phyloP scores from a whole-genome alignment of 2,113 vertebrate genomes.

The Semnornis frantzii region DNA sequence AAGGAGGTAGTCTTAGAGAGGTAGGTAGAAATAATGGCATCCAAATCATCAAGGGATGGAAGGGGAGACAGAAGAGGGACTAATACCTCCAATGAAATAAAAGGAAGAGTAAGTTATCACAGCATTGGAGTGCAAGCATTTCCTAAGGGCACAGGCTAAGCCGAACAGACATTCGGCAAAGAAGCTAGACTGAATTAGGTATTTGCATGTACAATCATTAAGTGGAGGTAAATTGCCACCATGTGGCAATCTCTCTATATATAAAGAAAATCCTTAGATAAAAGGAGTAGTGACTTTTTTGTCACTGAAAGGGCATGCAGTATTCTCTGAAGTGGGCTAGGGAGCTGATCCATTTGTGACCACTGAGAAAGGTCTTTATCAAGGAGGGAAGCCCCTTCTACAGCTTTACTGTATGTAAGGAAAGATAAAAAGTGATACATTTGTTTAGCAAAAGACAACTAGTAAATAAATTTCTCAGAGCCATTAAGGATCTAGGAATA shows the following conservation, averaged over 20 bases:
- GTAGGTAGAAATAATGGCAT: neutral
- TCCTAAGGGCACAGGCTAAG: neutral
- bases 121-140: neutral
- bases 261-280: neutral
- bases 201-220: neutral
- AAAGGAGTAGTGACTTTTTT: neutral
- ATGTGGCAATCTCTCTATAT: conserved; percentile 19
- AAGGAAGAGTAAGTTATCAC: neutral
- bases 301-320: neutral
- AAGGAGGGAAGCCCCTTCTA: neutral
- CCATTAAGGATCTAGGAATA: neutral
- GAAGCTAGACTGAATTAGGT: neutral
- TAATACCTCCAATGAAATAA: neutral
- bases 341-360: neutral
- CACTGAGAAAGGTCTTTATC: neutral
- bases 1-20: neutral
- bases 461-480: neutral
- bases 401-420: neutral
- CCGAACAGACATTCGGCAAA: neutral
- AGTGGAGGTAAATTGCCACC: conserved; percentile 39
- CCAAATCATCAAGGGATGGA: neutral
- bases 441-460: neutral
- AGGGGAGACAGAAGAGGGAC: neutral
- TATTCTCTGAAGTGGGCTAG: neutral
- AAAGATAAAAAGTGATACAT: neutral